Base-by-base conservation (phyloP, 1,140 invertebrate genomes). In the Panagrolaimus sp. region DNA sequence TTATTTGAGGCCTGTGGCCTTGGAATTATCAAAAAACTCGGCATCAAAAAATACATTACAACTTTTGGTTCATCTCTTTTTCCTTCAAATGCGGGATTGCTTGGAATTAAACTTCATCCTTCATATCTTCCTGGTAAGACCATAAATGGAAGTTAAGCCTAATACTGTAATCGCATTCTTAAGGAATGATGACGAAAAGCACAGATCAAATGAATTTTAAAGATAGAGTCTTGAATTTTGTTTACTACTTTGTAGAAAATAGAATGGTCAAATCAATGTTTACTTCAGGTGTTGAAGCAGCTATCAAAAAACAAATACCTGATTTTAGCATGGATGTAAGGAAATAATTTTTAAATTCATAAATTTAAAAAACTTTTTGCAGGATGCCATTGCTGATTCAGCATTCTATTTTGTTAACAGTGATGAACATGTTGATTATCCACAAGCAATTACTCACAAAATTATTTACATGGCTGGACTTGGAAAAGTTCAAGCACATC, bases 1-100 rank as follows among this genome's bases (percentile, higher is more conserved):
- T n/a, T 63, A 9, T 73, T 76, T 21, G 75, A 76, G n/a, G 21
- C 62, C 14, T 77, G 75, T 65, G 75, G 69, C 10, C 44, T 68
- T 43, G 46, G 43, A 12, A 10, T 66, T 28, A 21, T 72, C 12
- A 45, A 67, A 65, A 48, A 65, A 38, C 12, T 67, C 12, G 71
- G 71, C 7, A 66, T 73, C 5, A 73, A 73, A 62, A 47, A 66
- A 21, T 52, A 43, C 45, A 73, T 73, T 28, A 45, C 48, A 2
- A 68, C 55, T 6, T 68, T 44, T 17, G 47, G 69, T 43, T 17
- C 28, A 14, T 14, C 15, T 5, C 65, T 69, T 17, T n/a, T 15
- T 15, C 12, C 38, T n/a, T 24, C 63, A 0, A 21, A 4, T 44
- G 6, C 32, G 5, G 62, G 17, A 2, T n/a, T 68, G 6, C 24